Evolutionary conservation across 2,113 vertebrate species (phyloP), one percentile per base, ranked within the genome.

Genomic region (Uria aalge): DNA sequence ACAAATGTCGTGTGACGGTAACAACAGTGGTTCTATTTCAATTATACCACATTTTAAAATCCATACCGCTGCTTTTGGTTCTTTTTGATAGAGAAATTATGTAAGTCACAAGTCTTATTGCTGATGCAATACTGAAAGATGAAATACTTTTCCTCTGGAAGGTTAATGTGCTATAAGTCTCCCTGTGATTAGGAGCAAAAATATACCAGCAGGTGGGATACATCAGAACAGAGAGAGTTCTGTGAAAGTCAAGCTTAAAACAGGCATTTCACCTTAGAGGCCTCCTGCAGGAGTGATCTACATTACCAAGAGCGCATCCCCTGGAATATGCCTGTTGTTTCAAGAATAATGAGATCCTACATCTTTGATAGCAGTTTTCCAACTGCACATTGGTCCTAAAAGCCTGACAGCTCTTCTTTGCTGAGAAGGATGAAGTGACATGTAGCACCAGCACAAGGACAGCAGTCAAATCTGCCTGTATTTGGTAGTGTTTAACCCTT

Each of bases 201-300:
- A 94, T 96, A 90, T 20, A 88, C 91, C 94, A 95, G 96, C 95
- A 95, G 97, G 96, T 95, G 96, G 95, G 93, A 94, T 90, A 84
- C 59, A 92, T 72, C 56, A 83, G 91, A 93, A 93, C 95, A 94
- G 71, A 93, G 75, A 62, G 72, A 59, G 24, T 94, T 96, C 94
- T 92, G 89, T 91, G 52, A 93, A 96, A 93, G 94, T 92, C 74
- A 94, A 12, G 63, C 77, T 95, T 93, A 68, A 91, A 94, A 88
- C 56, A 85, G 41, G 88, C 59, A 88, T 90, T 97, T 96, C 60
- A 75, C 63, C 82, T 94, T 64, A 72, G 82, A 93, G 94, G 75
- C 88, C 85, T 93, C 94, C 94, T 94, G 94, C 85, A 88, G 94
- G 16, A 97, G 50, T 62, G 82, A 94, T 93, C 94, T 95, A 30